Percentiles rank a stretch among this genome's conserved stretches.
phyloP scores from a whole-genome alignment of 2,888 invertebrate genomes.

The Limulus polyphemus region DNA sequence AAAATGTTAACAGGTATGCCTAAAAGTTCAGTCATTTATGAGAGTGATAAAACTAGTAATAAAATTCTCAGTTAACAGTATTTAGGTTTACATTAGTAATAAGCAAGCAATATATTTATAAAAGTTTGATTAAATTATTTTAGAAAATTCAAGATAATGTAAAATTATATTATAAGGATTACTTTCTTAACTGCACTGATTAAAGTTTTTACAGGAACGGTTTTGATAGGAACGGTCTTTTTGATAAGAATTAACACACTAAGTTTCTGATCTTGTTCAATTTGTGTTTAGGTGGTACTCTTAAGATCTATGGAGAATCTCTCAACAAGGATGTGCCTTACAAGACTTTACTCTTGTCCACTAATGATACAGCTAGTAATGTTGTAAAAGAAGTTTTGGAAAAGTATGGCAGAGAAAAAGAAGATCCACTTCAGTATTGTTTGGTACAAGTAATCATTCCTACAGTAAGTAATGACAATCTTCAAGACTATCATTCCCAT shows the following conservation, averaged over 20 bases:
- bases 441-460: conserved; percentile 66
- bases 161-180: too few relatives aligned
- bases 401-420: conserved; percentile 85
- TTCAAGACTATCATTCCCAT: conserved; percentile 9
- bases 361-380: conserved; percentile 78
- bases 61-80: too few relatives aligned
- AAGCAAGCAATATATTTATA: too few relatives aligned
- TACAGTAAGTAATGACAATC: conserved; percentile 4
- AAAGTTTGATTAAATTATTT: too few relatives aligned
- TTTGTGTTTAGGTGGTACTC: conserved; percentile 38
- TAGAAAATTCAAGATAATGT: too few relatives aligned
- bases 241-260: conserved; percentile 14
- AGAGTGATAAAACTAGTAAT: too few relatives aligned
- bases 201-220: too few relatives aligned
- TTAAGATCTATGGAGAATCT: conserved; percentile 84
- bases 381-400: conserved; percentile 93
- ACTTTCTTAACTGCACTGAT: too few relatives aligned
- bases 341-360: conserved; percentile 87
- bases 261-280: not conserved
- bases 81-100: too few relatives aligned
- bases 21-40: too few relatives aligned
- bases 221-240: not conserved
- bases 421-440: conserved; percentile 82
- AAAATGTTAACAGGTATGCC: too few relatives aligned
- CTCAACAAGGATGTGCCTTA: conserved; percentile 94